Evolutionary conservation across 1,140 invertebrate species (phyloP).

Genomic region (Orius laevigatus): DNA sequence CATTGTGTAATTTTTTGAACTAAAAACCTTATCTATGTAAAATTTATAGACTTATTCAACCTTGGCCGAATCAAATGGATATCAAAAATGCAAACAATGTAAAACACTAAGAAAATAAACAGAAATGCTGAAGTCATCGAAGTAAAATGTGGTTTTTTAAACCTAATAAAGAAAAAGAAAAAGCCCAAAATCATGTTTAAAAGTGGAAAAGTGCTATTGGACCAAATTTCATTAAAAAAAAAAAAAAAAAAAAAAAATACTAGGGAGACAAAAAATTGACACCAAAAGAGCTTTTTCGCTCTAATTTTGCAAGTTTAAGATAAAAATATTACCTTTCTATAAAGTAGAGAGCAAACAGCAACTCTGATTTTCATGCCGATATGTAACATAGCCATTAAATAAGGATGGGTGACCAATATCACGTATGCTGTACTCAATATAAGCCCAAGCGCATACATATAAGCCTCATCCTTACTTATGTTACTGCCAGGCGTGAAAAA

Average conservation of each 20-base stretch:
- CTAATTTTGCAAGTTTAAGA: background rate
- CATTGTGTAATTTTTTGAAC: too few relatives aligned
- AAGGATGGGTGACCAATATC: slow-evolving; percentile 41
- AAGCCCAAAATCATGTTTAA: too few relatives aligned
- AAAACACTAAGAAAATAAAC: too few relatives aligned
- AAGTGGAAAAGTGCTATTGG: too few relatives aligned
- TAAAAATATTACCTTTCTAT: slow-evolving; percentile 37
- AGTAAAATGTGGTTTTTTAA: too few relatives aligned
- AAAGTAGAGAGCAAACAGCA: slow-evolving; percentile 46
- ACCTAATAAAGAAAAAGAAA: too few relatives aligned
- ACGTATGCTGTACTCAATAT: slow-evolving; percentile 33
- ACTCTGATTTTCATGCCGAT: slow-evolving; percentile 40
- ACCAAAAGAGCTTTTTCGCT: background rate
- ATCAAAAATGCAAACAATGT: too few relatives aligned
- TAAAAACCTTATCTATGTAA: background rate
- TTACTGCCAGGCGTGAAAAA: slow-evolving; percentile 31
- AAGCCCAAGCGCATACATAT: slow-evolving; percentile 40
- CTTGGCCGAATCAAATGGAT: too few relatives aligned
- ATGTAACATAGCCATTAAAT: slow-evolving; percentile 39
- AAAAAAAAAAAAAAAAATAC: background rate
- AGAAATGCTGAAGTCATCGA: too few relatives aligned
- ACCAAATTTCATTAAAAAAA: too few relatives aligned
- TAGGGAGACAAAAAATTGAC: background rate
- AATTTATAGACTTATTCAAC: too few relatives aligned
- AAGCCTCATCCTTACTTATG: slow-evolving; percentile 29